Conservation (phyloP, 1,140 invertebrate genomes). For the Zaprionus ghesquierei region DNA sequence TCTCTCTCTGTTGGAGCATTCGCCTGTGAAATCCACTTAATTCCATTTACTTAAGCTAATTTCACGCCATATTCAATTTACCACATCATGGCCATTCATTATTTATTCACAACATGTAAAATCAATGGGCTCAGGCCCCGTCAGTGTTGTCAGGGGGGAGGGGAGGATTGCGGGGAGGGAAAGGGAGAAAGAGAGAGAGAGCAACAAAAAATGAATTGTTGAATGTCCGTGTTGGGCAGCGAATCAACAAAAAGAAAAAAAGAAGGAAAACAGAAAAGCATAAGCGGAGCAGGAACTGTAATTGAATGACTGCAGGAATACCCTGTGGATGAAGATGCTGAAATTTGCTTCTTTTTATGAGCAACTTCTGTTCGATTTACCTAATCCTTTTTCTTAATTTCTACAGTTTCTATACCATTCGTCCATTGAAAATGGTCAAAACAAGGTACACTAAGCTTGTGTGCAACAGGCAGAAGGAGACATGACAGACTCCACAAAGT, state of each 20-base stretch:
- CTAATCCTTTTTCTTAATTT: no score
- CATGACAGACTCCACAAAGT: no score
- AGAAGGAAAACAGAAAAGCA: neutral
- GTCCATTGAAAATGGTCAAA: no score
- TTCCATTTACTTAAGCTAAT: conserved; percentile 81
- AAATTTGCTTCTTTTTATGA: no score
- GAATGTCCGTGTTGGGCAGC: conserved; percentile 35
- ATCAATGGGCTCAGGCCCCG: conserved; percentile 57
- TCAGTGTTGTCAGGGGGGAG: neutral
- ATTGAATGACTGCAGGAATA: neutral
- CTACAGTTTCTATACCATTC: no score
- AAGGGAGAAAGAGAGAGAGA: neutral
- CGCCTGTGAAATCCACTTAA: conserved; percentile 76
- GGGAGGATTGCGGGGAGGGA: neutral
- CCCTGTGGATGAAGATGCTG: no score
- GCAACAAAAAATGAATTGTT: conserved; percentile 67
- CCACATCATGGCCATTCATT: conserved; percentile 79
- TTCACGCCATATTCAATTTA: conserved; percentile 81
- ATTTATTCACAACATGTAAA: conserved; percentile 81
- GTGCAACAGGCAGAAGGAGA: no score
- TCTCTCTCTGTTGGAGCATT: conserved; percentile 10
- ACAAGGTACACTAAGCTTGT: no score
- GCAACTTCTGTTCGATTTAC: no score
- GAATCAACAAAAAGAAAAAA: conserved; percentile 2
- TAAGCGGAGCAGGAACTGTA: neutral